phyloP scores from a whole-genome alignment of 2,888 invertebrate species.

The Lithophane socia region DNA sequence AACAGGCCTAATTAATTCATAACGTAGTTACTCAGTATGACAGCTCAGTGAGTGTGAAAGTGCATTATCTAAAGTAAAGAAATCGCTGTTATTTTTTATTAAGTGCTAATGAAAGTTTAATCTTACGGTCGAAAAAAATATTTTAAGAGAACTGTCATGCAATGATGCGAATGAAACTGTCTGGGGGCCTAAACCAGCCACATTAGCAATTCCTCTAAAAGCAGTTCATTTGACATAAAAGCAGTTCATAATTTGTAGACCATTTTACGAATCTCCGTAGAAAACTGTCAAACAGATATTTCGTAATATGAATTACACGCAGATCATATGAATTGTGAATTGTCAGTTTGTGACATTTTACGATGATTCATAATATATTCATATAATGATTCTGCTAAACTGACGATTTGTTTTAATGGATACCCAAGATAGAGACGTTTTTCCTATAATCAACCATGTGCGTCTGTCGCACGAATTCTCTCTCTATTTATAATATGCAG shows the following conservation, averaged over 20 bases:
- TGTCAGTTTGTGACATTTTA: too few species aligned
- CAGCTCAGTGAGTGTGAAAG: constrained; percentile 44
- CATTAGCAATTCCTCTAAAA: too few species aligned
- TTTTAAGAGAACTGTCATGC: background rate
- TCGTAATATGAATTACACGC: too few species aligned
- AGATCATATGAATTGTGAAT: too few species aligned
- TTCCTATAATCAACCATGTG: too few species aligned
- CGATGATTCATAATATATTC: too few species aligned
- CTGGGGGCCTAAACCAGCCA: too few species aligned
- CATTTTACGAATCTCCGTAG: too few species aligned
- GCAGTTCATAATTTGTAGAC: too few species aligned
- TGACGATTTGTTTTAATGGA: background rate
- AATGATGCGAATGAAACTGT: background rate
- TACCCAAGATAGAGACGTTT: background rate
- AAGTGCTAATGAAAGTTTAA: background rate
- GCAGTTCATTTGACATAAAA: too few species aligned
- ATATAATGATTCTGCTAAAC: too few species aligned
- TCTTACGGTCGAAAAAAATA: background rate
- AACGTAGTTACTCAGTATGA: constrained; percentile 11
- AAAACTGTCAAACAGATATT: too few species aligned
- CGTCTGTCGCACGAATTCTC: background rate
- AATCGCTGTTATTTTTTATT: constrained; percentile 2
- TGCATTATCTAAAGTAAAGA: constrained; percentile 25
- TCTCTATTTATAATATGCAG: constrained; percentile 18
- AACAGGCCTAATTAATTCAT: constrained; percentile 34